These are phyloP conservation scores for Polydrusus pterygomalis DNA, from an alignment of 2,888 invertebrate genomes.

Conservation along the genomic window DNA sequence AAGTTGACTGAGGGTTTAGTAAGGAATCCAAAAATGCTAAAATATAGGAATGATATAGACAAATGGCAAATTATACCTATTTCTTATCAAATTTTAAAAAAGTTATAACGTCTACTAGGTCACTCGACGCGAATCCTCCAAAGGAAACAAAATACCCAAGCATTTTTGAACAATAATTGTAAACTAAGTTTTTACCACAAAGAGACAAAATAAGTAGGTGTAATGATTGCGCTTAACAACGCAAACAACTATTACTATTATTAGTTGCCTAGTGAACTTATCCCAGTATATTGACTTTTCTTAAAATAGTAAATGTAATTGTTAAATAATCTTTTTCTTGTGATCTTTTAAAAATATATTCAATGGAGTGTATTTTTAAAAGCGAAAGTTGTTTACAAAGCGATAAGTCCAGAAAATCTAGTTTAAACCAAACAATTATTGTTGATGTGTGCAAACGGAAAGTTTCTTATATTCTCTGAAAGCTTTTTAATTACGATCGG, in stretches of 20 bases:
- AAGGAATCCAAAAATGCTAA: too few relatives aligned
- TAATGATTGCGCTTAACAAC: too few relatives aligned
- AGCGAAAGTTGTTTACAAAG: conserved; percentile 8
- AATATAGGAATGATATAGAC: too few relatives aligned
- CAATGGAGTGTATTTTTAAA: conserved; percentile 26
- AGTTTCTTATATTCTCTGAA: background rate
- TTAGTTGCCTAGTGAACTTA: conserved; percentile 3
- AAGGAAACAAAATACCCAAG: too few relatives aligned
- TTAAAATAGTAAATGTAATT: conserved; percentile 26
- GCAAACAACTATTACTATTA: background rate
- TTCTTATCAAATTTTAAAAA: too few relatives aligned
- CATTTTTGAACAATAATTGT: too few relatives aligned
- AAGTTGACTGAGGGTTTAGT: too few relatives aligned
- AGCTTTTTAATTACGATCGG: conserved; percentile 18
- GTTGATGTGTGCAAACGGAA: background rate
- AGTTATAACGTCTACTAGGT: too few relatives aligned
- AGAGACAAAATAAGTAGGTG: too few relatives aligned
- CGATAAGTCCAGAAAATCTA: conserved; percentile 2
- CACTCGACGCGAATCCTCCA: too few relatives aligned
- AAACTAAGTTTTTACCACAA: too few relatives aligned
- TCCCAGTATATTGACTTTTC: conserved; percentile 21
- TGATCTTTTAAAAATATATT: conserved; percentile 28
- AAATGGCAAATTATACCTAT: too few relatives aligned
- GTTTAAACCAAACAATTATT: conserved; percentile 7
- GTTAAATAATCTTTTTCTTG: conserved; percentile 20